Evolutionary conservation across 2,113 vertebrate genomes (phyloP), one percentile per base, ranked within the genome.

Genomic region (Tupaia tana): DNA sequence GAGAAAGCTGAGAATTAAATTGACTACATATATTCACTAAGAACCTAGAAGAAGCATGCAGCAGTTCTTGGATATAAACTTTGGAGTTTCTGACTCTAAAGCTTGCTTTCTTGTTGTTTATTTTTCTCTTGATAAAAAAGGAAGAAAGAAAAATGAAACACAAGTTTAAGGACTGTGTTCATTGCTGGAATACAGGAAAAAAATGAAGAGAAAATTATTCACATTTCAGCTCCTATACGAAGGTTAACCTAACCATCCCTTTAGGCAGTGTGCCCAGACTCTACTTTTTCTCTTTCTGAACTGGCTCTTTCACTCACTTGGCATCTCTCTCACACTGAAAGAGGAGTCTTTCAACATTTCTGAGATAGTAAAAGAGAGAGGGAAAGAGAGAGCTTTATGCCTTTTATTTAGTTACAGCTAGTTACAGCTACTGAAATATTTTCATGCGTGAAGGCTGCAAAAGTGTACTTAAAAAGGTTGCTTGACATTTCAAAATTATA

Each of bases 401-500:
- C 91, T 95, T 95, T 96, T 77, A 95, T 96, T 97, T 96, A 74
- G 92, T 94, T 95, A 94, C 25, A 96, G 54, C 90, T 96, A 74
- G 92, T 94, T 95, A 94, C 25, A 96, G 54, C 90, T 80, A 91
- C 82, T 95, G 67, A 96, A 95, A 89, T 96, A 88, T 96, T 96
- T 96, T 86, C 63, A 95, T 83, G 58, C 69, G 91, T 81, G 86
- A 90, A 96, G 69, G 34, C 52, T 95, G 34, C 27, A 95, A 86
- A 91, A 89, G 20, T 81, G 11, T 93, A 77, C 73, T 87, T 12
- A 86, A 69, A 96, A 95, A 83, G 52, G 61, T 84, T 92, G 56
- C 85, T 95, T 95, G 95, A 63, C 92, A 97, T 97, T 97, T 96
- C 90, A 91, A 96, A 96, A 95, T 95, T 59, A 85, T 93, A 86